Base-by-base conservation (phyloP, 2,888 invertebrate species). In the Kryphioiulus occultus region DNA sequence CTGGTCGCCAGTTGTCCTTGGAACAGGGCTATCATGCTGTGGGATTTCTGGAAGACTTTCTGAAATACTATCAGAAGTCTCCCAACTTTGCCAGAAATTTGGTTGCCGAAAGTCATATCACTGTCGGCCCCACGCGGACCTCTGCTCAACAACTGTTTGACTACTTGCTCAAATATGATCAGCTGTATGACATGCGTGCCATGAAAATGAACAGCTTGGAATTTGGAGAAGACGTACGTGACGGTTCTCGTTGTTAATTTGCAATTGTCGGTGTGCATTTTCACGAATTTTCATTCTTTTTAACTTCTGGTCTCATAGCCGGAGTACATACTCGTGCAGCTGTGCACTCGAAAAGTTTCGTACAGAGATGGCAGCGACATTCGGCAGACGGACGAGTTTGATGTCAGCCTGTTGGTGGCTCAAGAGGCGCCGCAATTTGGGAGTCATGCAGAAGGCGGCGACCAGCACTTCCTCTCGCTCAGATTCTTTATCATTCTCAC, bases 31-130 rank as follows among this genome's bases (percentile, higher is more conserved):
- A 95, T 91, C 95, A 96, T 91, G 92, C 96, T 7, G 94, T 94
- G 35, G 94, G 94, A 89, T 96, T 96, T 91, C 92, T 96, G 44
- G 94, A 95, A 89, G 96, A 96, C 91, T 96, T 96, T 91, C 93
- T 95, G 89, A 95, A 95, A 91, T 95, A 95, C 91, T 96, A 96
- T 91, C 94, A 94, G 86, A 95, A 95, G 91, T 94, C 95, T 9
- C 96, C 96, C 1, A 95, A 95, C 91, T 95, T 94, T 91, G 95
- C 96, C 0, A 93, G 95, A 89, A 96, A 95, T 92, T 93, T 95
- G 89, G 93, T 96, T 39, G 93, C 94, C 90, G 93, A 95, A 91
- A 95, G 95, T 95, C 42, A 92, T 93, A 0, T 91, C 95, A 93
- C 93, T 0, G 93, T 95, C 87, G 92, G 92, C 83, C 93, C 95